These are phyloP conservation scores for Coleophora deauratella DNA, from an alignment of 2,888 invertebrate species.

Conservation along the genomic window DNA sequence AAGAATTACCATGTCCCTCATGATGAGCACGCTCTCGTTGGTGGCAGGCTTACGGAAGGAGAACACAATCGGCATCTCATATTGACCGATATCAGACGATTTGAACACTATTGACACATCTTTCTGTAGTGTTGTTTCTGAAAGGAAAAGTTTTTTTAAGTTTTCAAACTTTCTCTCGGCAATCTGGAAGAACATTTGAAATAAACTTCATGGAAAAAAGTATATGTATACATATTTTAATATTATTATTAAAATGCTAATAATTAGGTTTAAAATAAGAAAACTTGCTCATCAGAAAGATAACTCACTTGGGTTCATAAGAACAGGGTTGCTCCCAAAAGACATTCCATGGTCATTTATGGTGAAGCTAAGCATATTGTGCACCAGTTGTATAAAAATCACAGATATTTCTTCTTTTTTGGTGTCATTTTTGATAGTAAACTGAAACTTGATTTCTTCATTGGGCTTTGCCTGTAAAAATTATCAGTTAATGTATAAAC, in stretches of 20 bases:
- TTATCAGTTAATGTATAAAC: neutral
- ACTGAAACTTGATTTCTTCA: slow-evolving; percentile 34
- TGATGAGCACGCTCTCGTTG: slow-evolving; percentile 35
- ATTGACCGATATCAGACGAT: slow-evolving; percentile 43
- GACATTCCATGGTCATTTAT: slow-evolving; percentile 27
- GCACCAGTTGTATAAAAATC: slow-evolving; percentile 29
- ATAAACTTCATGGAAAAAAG: too few relatives aligned
- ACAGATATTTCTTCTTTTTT: slow-evolving; percentile 28
- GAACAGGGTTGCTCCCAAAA: slow-evolving; percentile 23
- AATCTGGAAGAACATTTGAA: too few relatives aligned
- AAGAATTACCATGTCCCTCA: slow-evolving; percentile 55
- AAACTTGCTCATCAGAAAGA: too few relatives aligned
- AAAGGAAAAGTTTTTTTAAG: too few relatives aligned
- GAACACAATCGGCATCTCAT: slow-evolving; percentile 55
- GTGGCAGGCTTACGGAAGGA: slow-evolving; percentile 33
- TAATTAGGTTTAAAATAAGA: too few relatives aligned
- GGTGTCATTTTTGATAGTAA: slow-evolving; percentile 33
- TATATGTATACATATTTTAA: too few relatives aligned
- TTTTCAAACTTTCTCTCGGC: too few relatives aligned
- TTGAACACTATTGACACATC: slow-evolving; percentile 26
- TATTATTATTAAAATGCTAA: too few relatives aligned
- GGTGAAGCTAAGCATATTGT: slow-evolving; percentile 35
- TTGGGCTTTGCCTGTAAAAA: slow-evolving; percentile 37
- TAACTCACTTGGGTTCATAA: slow-evolving; percentile 34
- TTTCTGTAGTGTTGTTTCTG: slow-evolving; percentile 32